These are phyloP conservation scores for Fregata magnificens DNA, from an alignment of 2,113 vertebrate genomes.

Conservation along the genomic window DNA sequence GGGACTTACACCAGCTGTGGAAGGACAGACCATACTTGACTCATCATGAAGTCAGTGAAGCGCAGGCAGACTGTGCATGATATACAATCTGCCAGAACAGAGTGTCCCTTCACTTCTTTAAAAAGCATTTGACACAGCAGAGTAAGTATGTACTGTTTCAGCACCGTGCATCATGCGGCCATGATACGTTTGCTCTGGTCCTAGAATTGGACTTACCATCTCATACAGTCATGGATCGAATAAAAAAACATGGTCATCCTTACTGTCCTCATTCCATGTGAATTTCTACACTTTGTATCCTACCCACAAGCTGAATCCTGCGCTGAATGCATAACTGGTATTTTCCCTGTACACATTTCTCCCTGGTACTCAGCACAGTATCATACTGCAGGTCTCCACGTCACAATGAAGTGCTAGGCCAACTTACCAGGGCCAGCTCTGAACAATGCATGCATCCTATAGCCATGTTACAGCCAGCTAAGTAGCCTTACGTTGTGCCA, in stretches of 20 bases:
- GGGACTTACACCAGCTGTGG: neutral
- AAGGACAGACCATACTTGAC: constrained; percentile 40
- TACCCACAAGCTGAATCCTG: neutral
- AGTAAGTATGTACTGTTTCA: neutral
- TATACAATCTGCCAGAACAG: constrained; percentile 39
- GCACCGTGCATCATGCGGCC: neutral
- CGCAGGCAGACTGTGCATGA: constrained; percentile 7
- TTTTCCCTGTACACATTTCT: neutral
- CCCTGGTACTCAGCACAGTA: neutral
- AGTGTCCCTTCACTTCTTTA: constrained; percentile 40
- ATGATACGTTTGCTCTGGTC: neutral
- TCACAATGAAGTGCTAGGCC: neutral
- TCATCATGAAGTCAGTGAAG: constrained; percentile 36
- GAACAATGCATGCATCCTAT: neutral
- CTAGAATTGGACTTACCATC: neutral
- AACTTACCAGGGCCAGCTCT: neutral
- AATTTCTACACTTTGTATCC: neutral
- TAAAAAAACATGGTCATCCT: neutral
- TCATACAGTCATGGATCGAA: accelerated
- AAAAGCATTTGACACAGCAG: constrained; percentile 44
- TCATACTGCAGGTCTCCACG: neutral
- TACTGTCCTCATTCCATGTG: neutral
- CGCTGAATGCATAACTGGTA: neutral
- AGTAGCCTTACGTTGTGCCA: neutral
- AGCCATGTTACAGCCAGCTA: neutral